Percentiles rank a stretch among this genome's conserved stretches.
phyloP scores from a whole-genome alignment of 2,888 invertebrate species.

The Apantesis nais region DNA sequence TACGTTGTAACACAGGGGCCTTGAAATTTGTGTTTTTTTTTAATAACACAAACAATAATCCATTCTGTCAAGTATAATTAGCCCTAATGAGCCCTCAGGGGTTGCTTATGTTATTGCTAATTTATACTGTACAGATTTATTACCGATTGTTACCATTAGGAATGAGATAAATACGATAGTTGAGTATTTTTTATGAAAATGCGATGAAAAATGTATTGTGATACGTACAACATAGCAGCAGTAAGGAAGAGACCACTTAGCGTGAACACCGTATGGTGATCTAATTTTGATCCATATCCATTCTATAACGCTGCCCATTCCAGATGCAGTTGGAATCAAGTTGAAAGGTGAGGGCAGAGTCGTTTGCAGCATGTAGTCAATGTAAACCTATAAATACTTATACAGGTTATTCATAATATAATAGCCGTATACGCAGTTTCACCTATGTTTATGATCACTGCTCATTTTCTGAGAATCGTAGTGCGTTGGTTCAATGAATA shows the following conservation, averaged over 20 bases:
- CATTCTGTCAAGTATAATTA: not conserved
- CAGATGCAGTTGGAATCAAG: conserved; percentile 87
- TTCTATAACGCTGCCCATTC: conserved; percentile 75
- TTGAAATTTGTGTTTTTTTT: too few relatives aligned
- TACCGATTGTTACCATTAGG: conserved; percentile 32
- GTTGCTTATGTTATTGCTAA: conserved; percentile 16
- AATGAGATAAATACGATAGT: conserved; percentile 19
- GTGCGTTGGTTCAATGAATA: not conserved
- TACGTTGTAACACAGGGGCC: not conserved
- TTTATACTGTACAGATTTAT: conserved; percentile 31
- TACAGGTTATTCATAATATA: not conserved
- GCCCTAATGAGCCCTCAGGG: not conserved
- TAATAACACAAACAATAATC: not conserved
- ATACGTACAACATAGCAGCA: conserved; percentile 72
- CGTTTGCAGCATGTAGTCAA: conserved; percentile 90
- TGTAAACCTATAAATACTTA: conserved; percentile 80
- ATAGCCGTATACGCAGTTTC: not conserved
- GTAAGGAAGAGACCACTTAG: conserved; percentile 75
- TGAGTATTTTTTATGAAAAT: conserved; percentile 19
- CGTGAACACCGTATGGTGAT: conserved; percentile 63
- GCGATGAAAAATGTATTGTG: conserved; percentile 21
- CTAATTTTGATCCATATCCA: conserved; percentile 74
- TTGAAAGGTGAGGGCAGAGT: conserved; percentile 90
- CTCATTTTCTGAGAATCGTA: not conserved
- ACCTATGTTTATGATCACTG: not conserved